Evolutionary conservation across 2,888 invertebrate genomes (phyloP), one percentile per base, ranked within the genome.

Genomic region (Cotesia congregata): DNA sequence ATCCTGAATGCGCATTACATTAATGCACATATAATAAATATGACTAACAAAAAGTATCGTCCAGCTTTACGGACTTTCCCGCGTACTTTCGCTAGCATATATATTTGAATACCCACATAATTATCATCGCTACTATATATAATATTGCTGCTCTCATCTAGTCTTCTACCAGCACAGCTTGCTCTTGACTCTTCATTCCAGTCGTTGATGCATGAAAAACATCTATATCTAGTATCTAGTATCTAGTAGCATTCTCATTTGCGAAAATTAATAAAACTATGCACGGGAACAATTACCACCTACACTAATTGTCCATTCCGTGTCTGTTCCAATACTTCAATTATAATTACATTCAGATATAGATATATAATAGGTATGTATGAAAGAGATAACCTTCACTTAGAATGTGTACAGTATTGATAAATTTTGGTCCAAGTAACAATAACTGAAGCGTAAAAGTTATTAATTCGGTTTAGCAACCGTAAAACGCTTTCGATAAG

Each of bases 1-100:
- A 30, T 30, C 30, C 30, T 30, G 30, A 30, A 30, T 30, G 30
- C 30, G 30, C 30, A 30, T 30, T 30, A 30, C 30, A 30, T 30
- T 30, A 30, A 30, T 30, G 9, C 30, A 40, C 15, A 50, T 15
- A 17, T 20, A 69, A 64, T 64, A 64, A n/a, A 17, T 30, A 30
- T 30, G 30, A 30, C 30, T 30, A 30, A 30, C 30, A 30, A 30
- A 30, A 3, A 30, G 3, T 30, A 30, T 30, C 3, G 30, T 30
- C 30, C 30, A 30, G 30, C 64, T 64, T 38, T 75, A 30, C 30
- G 72, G 72, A 76, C 76, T 76, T 76, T 76, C 76, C 76, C 76
- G 20, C 40, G 59, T 67, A 76, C 76, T 76, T 76, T 76, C 76
- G 72, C 69, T 68, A 40, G 30, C 30, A 30, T 30, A 30, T 30